A percentile compares a stretch with the other conserved stretches of the same genome.
Conservation (phyloP, 1,140 invertebrate genomes). For the Calephelis nemesis region DNA sequence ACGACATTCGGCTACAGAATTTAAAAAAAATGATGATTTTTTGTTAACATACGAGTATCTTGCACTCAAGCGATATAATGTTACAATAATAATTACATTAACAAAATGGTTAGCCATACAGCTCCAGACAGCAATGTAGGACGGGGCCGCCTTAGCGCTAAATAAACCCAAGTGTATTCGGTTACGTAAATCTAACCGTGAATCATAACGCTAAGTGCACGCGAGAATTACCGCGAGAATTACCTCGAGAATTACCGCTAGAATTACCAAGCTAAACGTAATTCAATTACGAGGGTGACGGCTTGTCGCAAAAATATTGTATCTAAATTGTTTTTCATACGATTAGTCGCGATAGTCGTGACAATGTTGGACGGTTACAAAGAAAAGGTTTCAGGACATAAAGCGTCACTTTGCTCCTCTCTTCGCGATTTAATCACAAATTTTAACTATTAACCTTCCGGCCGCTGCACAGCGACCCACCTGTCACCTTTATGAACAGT, state of each 20-base stretch:
- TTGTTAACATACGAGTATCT: no score
- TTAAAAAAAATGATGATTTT: no score
- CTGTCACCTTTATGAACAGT: no score
- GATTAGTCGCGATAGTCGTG: background rate
- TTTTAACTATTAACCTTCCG: no score
- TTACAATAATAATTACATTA: constrained; percentile 8
- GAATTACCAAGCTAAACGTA: constrained; percentile 66
- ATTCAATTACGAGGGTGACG: constrained; percentile 69
- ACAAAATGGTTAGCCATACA: constrained; percentile 4
- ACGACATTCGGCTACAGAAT: no score
- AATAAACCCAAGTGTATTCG: constrained; percentile 50
- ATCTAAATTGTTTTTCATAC: background rate
- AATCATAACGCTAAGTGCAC: constrained; percentile 68
- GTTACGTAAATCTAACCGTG: constrained; percentile 56
- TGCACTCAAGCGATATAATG: no score
- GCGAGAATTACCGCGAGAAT: constrained; percentile 72
- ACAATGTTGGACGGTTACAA: no score
- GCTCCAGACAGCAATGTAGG: constrained; percentile 28
- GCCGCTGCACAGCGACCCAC: no score
- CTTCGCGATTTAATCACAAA: no score
- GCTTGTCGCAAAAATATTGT: constrained; percentile 47
- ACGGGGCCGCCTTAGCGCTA: constrained; percentile 50
- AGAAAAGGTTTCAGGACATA: no score
- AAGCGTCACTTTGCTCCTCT: no score
- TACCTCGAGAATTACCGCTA: constrained; percentile 46